A percentile compares a stretch with the other conserved stretches of the same genome.
phyloP scores from a whole-genome alignment of 2,797 vertebrate species.

The Crax fasciolata region DNA sequence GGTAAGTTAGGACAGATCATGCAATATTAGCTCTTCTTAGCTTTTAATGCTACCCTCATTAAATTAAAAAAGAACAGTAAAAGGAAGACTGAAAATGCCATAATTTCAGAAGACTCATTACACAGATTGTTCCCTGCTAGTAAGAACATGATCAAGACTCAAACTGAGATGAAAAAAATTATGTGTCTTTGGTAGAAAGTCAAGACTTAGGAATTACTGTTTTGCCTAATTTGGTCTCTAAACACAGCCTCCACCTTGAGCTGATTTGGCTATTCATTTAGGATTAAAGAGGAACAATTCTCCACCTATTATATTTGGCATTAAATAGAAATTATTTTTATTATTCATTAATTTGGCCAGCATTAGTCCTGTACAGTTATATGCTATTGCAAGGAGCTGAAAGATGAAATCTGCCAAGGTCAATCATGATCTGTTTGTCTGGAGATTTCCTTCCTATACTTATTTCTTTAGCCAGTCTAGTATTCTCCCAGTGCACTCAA shows the following conservation, averaged over 20 bases:
- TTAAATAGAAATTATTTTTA: not conserved
- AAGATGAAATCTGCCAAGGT: not conserved
- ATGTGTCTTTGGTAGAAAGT: slow-evolving; percentile 21
- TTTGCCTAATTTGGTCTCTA: not conserved
- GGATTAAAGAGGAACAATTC: not conserved
- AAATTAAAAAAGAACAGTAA: not conserved
- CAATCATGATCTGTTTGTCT: not conserved
- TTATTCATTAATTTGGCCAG: not conserved
- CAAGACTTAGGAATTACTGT: not conserved
- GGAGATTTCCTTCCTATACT: not conserved
- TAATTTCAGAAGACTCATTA: not conserved
- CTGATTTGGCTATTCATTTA: not conserved
- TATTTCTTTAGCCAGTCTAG: not conserved
- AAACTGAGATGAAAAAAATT: not conserved
- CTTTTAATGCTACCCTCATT: slow-evolving; percentile 8
- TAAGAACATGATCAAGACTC: not conserved
- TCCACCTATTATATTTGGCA: not conserved
- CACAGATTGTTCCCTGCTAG: not conserved
- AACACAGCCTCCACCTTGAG: accelerated
- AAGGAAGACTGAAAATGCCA: slow-evolving; percentile 6
- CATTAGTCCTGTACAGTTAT: not conserved
- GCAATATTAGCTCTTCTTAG: not conserved
- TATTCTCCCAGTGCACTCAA: not conserved
- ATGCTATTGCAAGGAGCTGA: not conserved
- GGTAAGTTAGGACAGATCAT: not conserved